Evolutionary conservation across 2,113 vertebrate species (phyloP).

Genomic region (Sialia sialis): DNA sequence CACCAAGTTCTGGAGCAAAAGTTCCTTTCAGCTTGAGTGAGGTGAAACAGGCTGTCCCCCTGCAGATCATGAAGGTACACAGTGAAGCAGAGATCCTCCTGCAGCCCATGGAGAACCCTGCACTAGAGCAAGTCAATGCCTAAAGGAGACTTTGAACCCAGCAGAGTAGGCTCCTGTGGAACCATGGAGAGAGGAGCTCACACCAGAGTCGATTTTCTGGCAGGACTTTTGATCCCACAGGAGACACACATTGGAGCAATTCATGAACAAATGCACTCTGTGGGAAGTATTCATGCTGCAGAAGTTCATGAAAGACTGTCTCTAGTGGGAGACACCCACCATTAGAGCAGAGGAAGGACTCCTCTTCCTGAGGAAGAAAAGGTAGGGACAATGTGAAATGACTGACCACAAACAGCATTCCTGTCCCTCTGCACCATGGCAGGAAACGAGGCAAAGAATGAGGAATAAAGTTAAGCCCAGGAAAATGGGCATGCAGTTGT

Average conservation of each 20-base stretch:
- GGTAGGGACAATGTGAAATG: accelerated
- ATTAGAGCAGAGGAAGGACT: neutral
- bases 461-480: neutral
- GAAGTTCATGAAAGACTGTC: neutral
- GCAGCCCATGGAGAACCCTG: no score
- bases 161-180: neutral
- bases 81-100: neutral
- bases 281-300: neutral
- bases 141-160: accelerated
- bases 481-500: neutral
- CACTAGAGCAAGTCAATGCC: neutral
- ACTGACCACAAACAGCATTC: neutral
- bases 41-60: neutral
- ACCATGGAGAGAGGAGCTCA: neutral
- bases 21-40: neutral
- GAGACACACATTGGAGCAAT: neutral
- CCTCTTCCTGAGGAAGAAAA: neutral
- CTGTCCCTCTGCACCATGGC: neutral
- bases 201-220: neutral
- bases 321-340: neutral
- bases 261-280: neutral
- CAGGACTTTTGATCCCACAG: accelerated
- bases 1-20: neutral
- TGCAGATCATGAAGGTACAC: neutral
- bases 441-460: neutral